Conservation (phyloP, 2,888 invertebrate genomes). For the Apodemia duryi region DNA sequence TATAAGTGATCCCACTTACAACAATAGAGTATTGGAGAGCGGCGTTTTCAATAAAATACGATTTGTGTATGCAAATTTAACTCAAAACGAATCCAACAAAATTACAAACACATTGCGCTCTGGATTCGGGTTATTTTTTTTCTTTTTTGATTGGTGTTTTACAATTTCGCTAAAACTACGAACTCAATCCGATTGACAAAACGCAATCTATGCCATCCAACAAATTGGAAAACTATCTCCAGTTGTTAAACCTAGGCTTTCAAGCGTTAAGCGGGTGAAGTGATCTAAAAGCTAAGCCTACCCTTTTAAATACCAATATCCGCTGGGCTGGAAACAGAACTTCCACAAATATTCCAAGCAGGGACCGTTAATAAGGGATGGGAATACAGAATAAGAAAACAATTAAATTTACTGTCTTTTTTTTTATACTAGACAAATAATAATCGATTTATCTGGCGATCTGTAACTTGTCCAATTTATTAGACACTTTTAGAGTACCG, state of each 20-base stretch:
- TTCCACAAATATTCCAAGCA: no score
- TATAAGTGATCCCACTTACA: neutral
- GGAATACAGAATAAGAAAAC: no score
- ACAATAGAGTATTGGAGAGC: neutral
- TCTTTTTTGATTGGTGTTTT: slow-evolving; percentile 14
- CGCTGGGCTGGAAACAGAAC: no score
- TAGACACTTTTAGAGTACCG: no score
- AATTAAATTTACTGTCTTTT: no score
- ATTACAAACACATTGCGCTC: slow-evolving; percentile 7
- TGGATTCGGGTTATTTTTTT: neutral
- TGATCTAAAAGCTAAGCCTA: slow-evolving; percentile 18
- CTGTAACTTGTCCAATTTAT: no score
- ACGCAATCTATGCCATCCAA: slow-evolving; percentile 18
- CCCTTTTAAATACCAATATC: neutral
- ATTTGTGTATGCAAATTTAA: slow-evolving; percentile 6
- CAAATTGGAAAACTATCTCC: slow-evolving; percentile 21
- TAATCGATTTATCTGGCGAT: no score
- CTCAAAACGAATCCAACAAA: slow-evolving; percentile 4
- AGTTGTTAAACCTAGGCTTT: slow-evolving; percentile 20
- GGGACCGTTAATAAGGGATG: no score
- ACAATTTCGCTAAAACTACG: slow-evolving; percentile 18
- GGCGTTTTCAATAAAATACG: slow-evolving; percentile 10
- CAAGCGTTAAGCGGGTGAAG: slow-evolving; percentile 19
- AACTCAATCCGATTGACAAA: slow-evolving; percentile 20
- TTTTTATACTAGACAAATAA: no score